Base-by-base conservation (phyloP, 2,888 invertebrate species). In the Diaprepes abbreviatus region DNA sequence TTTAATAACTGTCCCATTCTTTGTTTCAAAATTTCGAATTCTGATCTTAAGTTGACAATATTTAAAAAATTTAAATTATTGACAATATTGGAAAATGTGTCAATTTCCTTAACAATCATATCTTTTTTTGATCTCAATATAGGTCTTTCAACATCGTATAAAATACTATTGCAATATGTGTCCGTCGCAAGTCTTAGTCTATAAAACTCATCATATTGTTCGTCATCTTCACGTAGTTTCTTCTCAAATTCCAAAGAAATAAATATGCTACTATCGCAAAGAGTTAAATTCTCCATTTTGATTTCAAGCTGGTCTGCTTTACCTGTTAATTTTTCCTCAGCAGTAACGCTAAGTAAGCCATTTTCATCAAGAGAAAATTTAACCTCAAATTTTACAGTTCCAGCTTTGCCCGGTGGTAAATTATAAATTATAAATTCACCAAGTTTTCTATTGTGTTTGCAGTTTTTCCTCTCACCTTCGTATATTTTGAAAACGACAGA, bases 311-410 rank as follows among this genome's bases (percentile, higher is more conserved):
- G 57, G 5, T 69, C 66, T 5, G 35, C 36, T 16, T 36, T 36
- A 3, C 55, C 63, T 2, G 70, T 74, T 7, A 45, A 21, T 3
- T 16, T 54, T 35, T 76, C 78, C 17, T 36, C 63, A 0, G 76
- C 78, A n/a, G 65, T 68, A 4, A 76, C 65, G 17, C 36, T 66
- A 14, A 78, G 50, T 17, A 78, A 68, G 3, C 78, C 78, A 40
- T 77, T 74, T n/a, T 68, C 58, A 19, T 76, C 74, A 6, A 76
- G 36, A 7, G 21, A 17, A 54, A 75, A 65, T 0, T 54, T 62
- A 1, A 74, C 58, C 12, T 48, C 16, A 17, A 72, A 69, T 24
- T 19, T 9, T 19, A 73, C 71, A 5, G 60, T 35, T 3, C 74
- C 72, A 0, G 74, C 71, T 31, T 70, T 66, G 3, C 71, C 70